phyloP scores from a whole-genome alignment of 2,113 vertebrate genomes.

The Oceanodroma tethys region DNA sequence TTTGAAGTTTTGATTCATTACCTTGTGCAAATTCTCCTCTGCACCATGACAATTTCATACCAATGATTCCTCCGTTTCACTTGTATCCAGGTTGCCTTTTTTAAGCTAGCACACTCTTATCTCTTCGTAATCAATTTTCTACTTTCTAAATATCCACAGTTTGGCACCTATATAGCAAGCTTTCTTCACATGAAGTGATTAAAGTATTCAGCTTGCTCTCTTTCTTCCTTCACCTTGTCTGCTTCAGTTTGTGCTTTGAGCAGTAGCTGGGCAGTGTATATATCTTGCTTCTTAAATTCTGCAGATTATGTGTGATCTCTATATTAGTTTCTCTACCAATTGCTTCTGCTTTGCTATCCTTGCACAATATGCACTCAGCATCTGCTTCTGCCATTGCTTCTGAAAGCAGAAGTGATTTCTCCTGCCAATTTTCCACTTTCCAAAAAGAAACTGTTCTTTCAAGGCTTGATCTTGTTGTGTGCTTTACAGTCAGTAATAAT shows the following conservation, averaged over 20 bases:
- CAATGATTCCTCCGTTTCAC: not conserved
- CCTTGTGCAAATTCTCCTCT: not conserved
- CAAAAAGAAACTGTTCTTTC: constrained; percentile 13
- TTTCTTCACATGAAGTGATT: not conserved
- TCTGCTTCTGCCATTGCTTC: constrained; percentile 41
- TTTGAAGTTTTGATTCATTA: not conserved
- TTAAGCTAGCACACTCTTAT: not conserved
- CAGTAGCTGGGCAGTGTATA: not conserved
- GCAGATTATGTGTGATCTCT: constrained; percentile 50
- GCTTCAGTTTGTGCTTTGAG: constrained; percentile 30
- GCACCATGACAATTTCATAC: not conserved
- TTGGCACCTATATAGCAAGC: not conserved
- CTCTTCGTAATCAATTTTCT: not conserved
- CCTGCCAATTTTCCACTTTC: constrained; percentile 55
- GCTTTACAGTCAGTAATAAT: constrained; percentile 34
- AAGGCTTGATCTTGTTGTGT: constrained; percentile 30
- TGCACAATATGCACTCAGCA: constrained; percentile 30
- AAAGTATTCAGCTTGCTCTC: not conserved
- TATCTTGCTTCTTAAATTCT: constrained; percentile 33
- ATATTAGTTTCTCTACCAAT: constrained; percentile 53
- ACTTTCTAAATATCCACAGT: not conserved
- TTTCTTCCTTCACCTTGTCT: constrained; percentile 24
- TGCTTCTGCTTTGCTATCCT: not conserved
- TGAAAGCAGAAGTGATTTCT: constrained; percentile 59
- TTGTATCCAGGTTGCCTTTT: not conserved